Evolutionary conservation across 2,888 invertebrate genomes (phyloP).

Genomic region (Latrodectus elegans): DNA sequence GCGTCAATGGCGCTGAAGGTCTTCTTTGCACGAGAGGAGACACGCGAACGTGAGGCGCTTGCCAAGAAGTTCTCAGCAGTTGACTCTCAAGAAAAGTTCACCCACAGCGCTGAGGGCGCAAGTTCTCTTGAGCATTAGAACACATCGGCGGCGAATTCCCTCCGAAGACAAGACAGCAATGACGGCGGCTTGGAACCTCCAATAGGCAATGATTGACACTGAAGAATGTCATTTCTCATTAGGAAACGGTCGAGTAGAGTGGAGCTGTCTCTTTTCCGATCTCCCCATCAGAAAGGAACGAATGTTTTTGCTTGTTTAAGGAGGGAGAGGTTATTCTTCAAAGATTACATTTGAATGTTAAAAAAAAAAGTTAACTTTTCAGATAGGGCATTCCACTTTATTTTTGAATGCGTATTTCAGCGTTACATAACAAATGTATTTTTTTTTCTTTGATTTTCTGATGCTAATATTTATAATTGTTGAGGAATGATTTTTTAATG

Average conservation of each 20-base stretch:
- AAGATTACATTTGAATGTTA: too few species aligned
- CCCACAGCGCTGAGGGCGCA: constrained; percentile 1
- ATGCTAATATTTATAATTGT: too few species aligned
- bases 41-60: neutral
- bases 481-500: too few species aligned
- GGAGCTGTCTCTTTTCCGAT: constrained; percentile 28
- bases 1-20: neutral
- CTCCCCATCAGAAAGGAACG: neutral
- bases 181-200: constrained; percentile 24
- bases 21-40: neutral
- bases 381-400: too few species aligned
- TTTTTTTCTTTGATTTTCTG: too few species aligned
- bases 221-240: constrained; percentile 49
- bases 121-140: neutral
- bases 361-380: too few species aligned
- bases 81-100: neutral
- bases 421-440: too few species aligned
- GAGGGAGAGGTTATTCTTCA: neutral
- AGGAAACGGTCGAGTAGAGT: constrained; percentile 21
- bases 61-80: neutral
- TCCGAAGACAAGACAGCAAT: neutral
- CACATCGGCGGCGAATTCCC: neutral
- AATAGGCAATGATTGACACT: constrained; percentile 29
- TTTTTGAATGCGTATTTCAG: too few species aligned
- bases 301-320: constrained; percentile 21